Conservation (phyloP, 2,113 vertebrate genomes). For the Gasterosteus aculeatus region DNA sequence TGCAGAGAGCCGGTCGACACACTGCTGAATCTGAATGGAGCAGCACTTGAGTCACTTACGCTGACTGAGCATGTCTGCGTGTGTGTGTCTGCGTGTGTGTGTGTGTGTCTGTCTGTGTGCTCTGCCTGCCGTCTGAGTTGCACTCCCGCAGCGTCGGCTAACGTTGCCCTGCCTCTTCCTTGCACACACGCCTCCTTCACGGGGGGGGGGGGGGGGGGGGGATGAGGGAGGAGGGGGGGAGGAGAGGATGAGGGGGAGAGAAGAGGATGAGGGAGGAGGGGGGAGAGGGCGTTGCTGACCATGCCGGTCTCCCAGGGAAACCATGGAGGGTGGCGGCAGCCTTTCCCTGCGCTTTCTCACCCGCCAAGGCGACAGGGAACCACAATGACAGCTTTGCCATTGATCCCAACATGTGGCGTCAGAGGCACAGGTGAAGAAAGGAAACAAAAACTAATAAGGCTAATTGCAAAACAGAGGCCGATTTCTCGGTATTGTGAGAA, state of each 20-base stretch:
- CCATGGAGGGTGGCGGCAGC: constrained; percentile 23
- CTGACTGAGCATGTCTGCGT: constrained; percentile 64
- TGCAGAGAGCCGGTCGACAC: constrained; percentile 65
- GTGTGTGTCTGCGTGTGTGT: constrained; percentile 41
- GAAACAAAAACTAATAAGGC: neutral
- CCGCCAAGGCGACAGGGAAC: constrained; percentile 6
- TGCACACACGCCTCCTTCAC: constrained; percentile 68
- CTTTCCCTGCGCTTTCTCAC: constrained; percentile 10
- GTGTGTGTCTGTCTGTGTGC: constrained; percentile 38
- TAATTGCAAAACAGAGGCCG: neutral
- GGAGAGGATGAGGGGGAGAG: neutral
- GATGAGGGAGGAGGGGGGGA: constrained; percentile 32
- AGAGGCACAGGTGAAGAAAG: neutral
- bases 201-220: constrained; percentile 42
- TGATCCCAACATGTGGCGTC: neutral
- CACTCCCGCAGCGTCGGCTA: constrained; percentile 60
- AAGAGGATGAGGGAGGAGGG: neutral
- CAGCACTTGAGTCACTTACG: constrained; percentile 72
- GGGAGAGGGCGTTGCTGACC: constrained; percentile 48
- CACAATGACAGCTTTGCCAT: neutral
- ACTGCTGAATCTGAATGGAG: constrained; percentile 69
- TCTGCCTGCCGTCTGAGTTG: constrained; percentile 59
- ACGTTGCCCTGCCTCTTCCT: constrained; percentile 66
- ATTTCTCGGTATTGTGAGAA: constrained; percentile 3
- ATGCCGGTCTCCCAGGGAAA: constrained; percentile 62